A percentile compares a stretch with the other conserved stretches of the same genome.
Evolutionary conservation across 1,140 invertebrate genomes (phyloP).

Genomic region (Drosophila nigrodunni): DNA sequence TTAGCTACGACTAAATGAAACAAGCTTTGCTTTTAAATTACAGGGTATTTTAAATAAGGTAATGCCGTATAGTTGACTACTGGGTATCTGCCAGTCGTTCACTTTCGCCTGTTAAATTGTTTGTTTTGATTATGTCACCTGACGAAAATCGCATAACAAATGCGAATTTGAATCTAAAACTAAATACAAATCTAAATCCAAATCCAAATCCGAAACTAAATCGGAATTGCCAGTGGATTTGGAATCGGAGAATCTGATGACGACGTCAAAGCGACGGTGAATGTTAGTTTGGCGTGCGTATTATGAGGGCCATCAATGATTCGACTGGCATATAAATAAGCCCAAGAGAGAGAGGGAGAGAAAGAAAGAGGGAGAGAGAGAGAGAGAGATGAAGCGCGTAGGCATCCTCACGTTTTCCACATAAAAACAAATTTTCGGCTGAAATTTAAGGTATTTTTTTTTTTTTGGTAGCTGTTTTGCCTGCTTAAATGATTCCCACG

Average conservation of each 20-base stretch:
- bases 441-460: slow-evolving; percentile 62
- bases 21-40: too few relatives aligned
- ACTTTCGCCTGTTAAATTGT: neutral
- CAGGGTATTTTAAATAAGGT: too few relatives aligned
- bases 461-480: slow-evolving; percentile 52
- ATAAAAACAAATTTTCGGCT: slow-evolving; percentile 80
- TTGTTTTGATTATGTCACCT: slow-evolving; percentile 56
- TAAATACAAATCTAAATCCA: slow-evolving; percentile 5
- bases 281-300: slow-evolving; percentile 53
- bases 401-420: slow-evolving; percentile 76
- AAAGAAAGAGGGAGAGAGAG: slow-evolving; percentile 16
- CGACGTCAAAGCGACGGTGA: slow-evolving; percentile 35
- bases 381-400: slow-evolving; percentile 17
- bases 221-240: slow-evolving; percentile 16
- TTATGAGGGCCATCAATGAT: slow-evolving; percentile 79
- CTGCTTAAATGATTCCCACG: slow-evolving; percentile 69
- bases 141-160: slow-evolving; percentile 9
- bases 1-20: too few relatives aligned
- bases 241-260: slow-evolving; percentile 16
- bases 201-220: slow-evolving; percentile 22
- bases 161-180: slow-evolving; percentile 10
- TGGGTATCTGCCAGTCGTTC: neutral
- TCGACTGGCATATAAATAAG: slow-evolving; percentile 78
- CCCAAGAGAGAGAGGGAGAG: slow-evolving; percentile 1
- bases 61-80: neutral